Evolutionary conservation across 53 echinoderm and acorn worm species (phyloP), one percentile per base, ranked within the genome.

Genomic region (Antedon mediterranea): DNA sequence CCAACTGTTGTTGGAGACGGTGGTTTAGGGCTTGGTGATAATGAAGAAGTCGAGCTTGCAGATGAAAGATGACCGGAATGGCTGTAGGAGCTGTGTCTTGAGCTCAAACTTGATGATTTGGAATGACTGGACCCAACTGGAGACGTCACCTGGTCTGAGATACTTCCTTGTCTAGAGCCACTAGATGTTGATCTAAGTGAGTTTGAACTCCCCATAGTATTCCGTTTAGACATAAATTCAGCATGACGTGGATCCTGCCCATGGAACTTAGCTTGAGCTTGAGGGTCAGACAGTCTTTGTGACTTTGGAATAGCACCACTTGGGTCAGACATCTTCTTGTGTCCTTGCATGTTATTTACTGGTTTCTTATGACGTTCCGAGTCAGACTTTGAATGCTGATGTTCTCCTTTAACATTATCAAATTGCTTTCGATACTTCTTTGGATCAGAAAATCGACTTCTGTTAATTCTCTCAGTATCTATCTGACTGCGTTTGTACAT

Each of bases 321-420:
- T 6, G 88, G 88, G 44, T 87, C 88, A 23, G 88, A 87, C 3
- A 57, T 57, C 33, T 71, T 75, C 34, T 84, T 87, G 42, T 84
- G 84, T 42, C 81, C 74, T 74, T 80, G 83, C 28, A 80, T 80
- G 31, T 29, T 70, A 20, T 78, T 29, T 0, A 80, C 34, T 0
- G 15, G n/a, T 30, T 74, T 87, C 28, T 80, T 81, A 71, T 87
- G 71, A 27, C 31, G 80, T 31, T 87, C 88, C 4, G 88, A 87
- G 42, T 87, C 88, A n/a, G 88, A 87, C 34, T 87, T 87, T 73
- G 88, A 87, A 72, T 87, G 74, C 72, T 79, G 73, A 31, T 87
- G 88, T 33, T 75, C 78, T 75, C 43, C 79, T 14, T 71, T 72
- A 31, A 32, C 71, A 0, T 34, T 11, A 43, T 85, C 74, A 30